Evolutionary conservation across 2,888 invertebrate genomes (phyloP), one percentile per base, ranked within the genome.

Genomic region (Nasonia oneida): DNA sequence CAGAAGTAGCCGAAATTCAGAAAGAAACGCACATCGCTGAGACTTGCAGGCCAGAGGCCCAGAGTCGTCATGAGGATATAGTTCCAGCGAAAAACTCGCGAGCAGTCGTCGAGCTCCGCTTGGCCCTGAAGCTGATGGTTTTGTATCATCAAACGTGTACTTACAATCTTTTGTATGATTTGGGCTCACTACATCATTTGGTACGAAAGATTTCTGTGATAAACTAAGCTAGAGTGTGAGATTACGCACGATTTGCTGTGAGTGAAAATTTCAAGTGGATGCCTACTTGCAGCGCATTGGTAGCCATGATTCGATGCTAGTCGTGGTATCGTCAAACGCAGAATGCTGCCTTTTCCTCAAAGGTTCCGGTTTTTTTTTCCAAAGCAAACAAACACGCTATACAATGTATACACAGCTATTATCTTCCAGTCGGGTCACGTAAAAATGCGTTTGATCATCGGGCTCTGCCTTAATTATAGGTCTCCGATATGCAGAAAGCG

Each of bases 31-130:
- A 92, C 61, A 71, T 89, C 83, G 47, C 87, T 91, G 10, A 84
- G 85, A 5, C 84, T 77, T 4, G 80, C 80, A 0, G 92, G 92
- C 92, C 92, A 92, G 6, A 91, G 84, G 2, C 92, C 92, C 12
- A 92, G 78, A 2, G 83, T 83, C 33, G 89, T 82, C 61, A 92
- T 88, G 5, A 90, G 82, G 50, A 87, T 74, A 82, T 88, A 89
- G 70, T 91, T 91, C 91, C 90, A 91, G 8, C 73, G 86, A 15
- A 91, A 86, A 5, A 91, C 87, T 71, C 85, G 76, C n/a, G 87
- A 88, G 0, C 90, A 89, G 6, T 87, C 79, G 42, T 90, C 89
- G 29, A 91, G 88, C 1, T 89, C 87, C 37, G 88, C 83, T 81
- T 90, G 89, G 8, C 77, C 88, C 89, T 74, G 67, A 75, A 67